These are phyloP conservation scores for Leuciscus waleckii DNA, from an alignment of 2,797 vertebrate genomes.

Conservation along the genomic window DNA sequence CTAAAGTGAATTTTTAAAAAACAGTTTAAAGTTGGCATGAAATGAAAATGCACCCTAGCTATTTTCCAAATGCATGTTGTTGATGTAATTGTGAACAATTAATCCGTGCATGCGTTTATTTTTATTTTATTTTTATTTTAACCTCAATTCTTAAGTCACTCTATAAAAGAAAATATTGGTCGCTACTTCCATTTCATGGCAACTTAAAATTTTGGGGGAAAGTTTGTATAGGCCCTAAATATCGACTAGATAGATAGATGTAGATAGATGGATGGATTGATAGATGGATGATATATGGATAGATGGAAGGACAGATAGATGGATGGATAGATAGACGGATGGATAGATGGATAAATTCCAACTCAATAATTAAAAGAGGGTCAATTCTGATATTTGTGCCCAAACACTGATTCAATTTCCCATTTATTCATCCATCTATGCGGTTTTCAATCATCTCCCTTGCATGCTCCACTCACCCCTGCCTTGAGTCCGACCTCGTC, in stretches of 20 bases:
- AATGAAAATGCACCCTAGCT: not conserved
- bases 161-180: not conserved
- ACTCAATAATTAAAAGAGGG: not conserved
- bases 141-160: not conserved
- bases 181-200: not conserved
- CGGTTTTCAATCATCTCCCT: not conserved
- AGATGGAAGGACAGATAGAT: not conserved
- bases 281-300: not conserved
- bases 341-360: not conserved
- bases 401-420: not conserved
- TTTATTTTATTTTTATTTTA: not conserved
- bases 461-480: constrained; percentile 20
- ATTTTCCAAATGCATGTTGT: not conserved
- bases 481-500: constrained; percentile 84
- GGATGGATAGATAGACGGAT: no score
- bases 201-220: not conserved
- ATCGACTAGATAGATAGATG: not conserved
- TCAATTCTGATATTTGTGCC: not conserved
- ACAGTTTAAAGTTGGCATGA: not conserved
- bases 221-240: not conserved
- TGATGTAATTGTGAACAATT: not conserved
- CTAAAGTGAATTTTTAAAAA: not conserved
- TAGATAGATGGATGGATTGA: no score
- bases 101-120: not conserved
- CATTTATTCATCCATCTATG: not conserved